Evolutionary conservation across 2,113 vertebrate species (phyloP).

Genomic region (Cyanoderma ruficeps): DNA sequence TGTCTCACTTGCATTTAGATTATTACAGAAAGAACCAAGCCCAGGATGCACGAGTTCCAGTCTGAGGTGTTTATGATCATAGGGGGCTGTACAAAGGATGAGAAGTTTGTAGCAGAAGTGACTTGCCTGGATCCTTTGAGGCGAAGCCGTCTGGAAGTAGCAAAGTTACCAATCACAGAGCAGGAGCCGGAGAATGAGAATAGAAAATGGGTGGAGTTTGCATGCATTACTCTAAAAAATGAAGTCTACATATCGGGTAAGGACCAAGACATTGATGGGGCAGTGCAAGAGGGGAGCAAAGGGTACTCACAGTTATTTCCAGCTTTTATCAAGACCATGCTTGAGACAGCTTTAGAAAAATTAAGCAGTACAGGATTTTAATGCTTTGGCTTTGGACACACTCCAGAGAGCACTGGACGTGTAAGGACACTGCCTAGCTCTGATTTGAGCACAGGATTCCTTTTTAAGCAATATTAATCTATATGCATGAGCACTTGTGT

Average conservation of each 20-base stretch:
- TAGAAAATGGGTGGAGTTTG: conserved; percentile 98
- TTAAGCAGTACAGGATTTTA: background rate
- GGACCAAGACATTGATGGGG: background rate
- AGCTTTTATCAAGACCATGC: background rate
- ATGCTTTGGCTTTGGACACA: background rate
- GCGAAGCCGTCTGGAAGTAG: conserved; percentile 94
- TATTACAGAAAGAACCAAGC: conserved; percentile 94
- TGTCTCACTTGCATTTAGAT: conserved; percentile 77
- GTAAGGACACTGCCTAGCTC: background rate
- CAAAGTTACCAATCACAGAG: conserved; percentile 89
- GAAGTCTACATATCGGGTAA: conserved; percentile 98
- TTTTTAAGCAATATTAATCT: background rate
- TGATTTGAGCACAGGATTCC: background rate
- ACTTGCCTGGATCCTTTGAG: conserved; percentile 95
- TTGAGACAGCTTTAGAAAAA: background rate
- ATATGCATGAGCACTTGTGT: background rate
- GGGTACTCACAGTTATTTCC: background rate
- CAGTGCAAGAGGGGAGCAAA: background rate
- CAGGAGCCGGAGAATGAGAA: conserved; percentile 86
- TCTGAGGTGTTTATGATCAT: conserved; percentile 98
- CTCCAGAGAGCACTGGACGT: background rate
- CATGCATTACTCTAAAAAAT: conserved; percentile 92
- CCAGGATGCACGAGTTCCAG: conserved; percentile 88
- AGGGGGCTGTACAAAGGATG: conserved; percentile 95
- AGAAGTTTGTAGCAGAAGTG: conserved; percentile 93